phyloP scores from a whole-genome alignment of 2,888 invertebrate species.

The Drosophila prolongata region DNA sequence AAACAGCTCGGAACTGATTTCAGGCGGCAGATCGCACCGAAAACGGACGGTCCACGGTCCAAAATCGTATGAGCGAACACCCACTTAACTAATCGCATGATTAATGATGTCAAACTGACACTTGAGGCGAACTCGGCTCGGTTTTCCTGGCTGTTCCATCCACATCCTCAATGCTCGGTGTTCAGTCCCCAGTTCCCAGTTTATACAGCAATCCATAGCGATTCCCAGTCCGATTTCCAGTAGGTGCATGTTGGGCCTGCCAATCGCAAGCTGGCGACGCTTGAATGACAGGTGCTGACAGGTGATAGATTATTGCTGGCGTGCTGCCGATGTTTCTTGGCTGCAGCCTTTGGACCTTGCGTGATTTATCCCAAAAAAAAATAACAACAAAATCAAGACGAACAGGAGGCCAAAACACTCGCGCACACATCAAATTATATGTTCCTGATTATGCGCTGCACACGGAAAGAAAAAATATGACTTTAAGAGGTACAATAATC shows the following conservation, averaged over 20 bases:
- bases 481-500: no score
- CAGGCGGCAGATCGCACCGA: constrained; percentile 41
- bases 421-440: constrained; percentile 45
- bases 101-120: constrained; percentile 82
- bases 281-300: constrained; percentile 85
- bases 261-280: constrained; percentile 81
- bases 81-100: constrained; percentile 83
- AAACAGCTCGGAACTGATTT: constrained; percentile 81
- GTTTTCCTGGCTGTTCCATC: not conserved
- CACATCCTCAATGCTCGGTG: constrained; percentile 11
- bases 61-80: constrained; percentile 63
- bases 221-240: constrained; percentile 22
- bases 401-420: constrained; percentile 12
- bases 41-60: constrained; percentile 4
- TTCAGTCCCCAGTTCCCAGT: not conserved
- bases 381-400: constrained; percentile 7
- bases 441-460: constrained; percentile 53
- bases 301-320: constrained; percentile 83
- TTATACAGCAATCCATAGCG: not conserved
- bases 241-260: constrained; percentile 61
- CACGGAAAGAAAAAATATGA: not conserved
- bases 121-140: constrained; percentile 49
- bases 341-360: constrained; percentile 50
- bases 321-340: constrained; percentile 24
- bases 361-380: constrained; percentile 73